Conservation (phyloP, 2,113 vertebrate genomes). For the Barnardius zonarius region DNA sequence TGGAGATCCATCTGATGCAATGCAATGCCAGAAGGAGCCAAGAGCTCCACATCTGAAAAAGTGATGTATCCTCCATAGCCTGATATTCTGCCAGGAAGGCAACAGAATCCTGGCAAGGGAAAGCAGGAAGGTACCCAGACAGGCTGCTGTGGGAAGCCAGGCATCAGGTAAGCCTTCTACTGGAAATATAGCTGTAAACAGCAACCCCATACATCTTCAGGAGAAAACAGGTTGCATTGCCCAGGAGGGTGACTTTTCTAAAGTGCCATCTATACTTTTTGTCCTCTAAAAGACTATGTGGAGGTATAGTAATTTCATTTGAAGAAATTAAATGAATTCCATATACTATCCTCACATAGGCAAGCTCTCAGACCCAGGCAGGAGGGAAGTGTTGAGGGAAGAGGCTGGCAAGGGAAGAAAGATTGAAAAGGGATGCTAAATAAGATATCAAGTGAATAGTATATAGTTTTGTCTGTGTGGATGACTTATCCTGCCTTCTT, state of each 20-base stretch:
- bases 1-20: neutral
- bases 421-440: neutral
- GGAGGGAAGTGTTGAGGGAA: neutral
- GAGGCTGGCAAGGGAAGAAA: neutral
- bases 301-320: neutral
- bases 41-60: neutral
- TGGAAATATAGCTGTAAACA: neutral
- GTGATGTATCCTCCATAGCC: neutral
- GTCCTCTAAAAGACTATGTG: neutral
- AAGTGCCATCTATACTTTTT: neutral
- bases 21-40: neutral
- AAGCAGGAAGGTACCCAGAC: neutral
- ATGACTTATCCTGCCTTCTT: neutral
- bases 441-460: neutral
- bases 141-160: neutral
- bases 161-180: neutral
- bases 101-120: neutral
- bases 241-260: neutral
- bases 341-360: neutral
- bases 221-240: neutral
- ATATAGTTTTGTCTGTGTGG: neutral
- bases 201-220: neutral
- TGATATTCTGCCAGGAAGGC: neutral
- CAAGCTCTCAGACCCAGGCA: neutral
- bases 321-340: neutral